Conservation (phyloP, 2,113 vertebrate species). For the Xenopus tropicalis region UCB_Xtro_10.0 CM004447.2:12274001-12274500, state of each 20-base stretch:
- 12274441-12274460: constrained; percentile 22
- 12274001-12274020: constrained; percentile 79
- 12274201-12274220: constrained; percentile 50
- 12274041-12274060: constrained; percentile 67
- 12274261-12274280: constrained; percentile 30
- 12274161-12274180: constrained; percentile 64
- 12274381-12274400: constrained; percentile 5
- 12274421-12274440: constrained; percentile 40
- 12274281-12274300: constrained; percentile 50
- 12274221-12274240: constrained; percentile 57
- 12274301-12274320: constrained; percentile 50
- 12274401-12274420: constrained; percentile 31
- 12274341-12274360: constrained; percentile 40
- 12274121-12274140: constrained; percentile 72
- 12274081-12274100: constrained; percentile 69
- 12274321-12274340: constrained; percentile 34
- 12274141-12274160: constrained; percentile 66
- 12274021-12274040: constrained; percentile 75
- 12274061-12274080: constrained; percentile 71
- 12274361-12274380: constrained; percentile 3
- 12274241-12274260: constrained; percentile 51
- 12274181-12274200: constrained; percentile 63
- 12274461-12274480: constrained; percentile 20
- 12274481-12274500: constrained; percentile 17
- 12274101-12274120: constrained; percentile 77